Conservation (phyloP, 2,888 invertebrate genomes). For the Torymus tubicola region DNA sequence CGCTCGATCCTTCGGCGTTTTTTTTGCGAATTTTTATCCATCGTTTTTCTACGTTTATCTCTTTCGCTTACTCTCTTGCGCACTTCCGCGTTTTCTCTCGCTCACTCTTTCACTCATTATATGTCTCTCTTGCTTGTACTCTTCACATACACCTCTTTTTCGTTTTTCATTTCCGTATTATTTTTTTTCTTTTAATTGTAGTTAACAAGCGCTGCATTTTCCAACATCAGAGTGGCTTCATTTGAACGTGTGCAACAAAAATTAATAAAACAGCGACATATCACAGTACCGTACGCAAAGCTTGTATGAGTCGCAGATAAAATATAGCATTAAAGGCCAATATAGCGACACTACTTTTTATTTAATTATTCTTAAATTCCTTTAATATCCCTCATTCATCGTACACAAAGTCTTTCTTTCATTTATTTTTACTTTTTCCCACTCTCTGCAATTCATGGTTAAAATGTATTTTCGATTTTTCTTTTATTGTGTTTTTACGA, state of each 20-base stretch:
- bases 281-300: slow-evolving; percentile 74
- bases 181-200: slow-evolving; percentile 54
- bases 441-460: slow-evolving; percentile 37
- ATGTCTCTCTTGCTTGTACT: slow-evolving; percentile 24
- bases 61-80: slow-evolving; percentile 20
- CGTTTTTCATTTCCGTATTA: slow-evolving; percentile 38
- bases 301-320: slow-evolving; percentile 72
- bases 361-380: slow-evolving; percentile 50
- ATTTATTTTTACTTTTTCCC: slow-evolving; percentile 42
- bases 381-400: slow-evolving; percentile 50
- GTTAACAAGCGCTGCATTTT: slow-evolving; percentile 61
- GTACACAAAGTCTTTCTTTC: slow-evolving; percentile 40
- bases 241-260: slow-evolving; percentile 66
- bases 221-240: slow-evolving; percentile 63
- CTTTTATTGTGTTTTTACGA: slow-evolving; percentile 57
- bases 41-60: slow-evolving; percentile 27
- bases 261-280: slow-evolving; percentile 71
- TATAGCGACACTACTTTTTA: slow-evolving; percentile 68
- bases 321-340: slow-evolving; percentile 71
- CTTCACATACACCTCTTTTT: slow-evolving; percentile 36
- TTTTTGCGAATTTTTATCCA: slow-evolving; percentile 27
- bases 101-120: slow-evolving; percentile 4
- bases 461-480: slow-evolving; percentile 53
- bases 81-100: background rate
- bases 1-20: slow-evolving; percentile 52